Percentiles rank a stretch among this genome's conserved stretches.
Evolutionary conservation across 1,140 invertebrate species (phyloP).

Genomic region (Acyrthosiphon pisum): DNA sequence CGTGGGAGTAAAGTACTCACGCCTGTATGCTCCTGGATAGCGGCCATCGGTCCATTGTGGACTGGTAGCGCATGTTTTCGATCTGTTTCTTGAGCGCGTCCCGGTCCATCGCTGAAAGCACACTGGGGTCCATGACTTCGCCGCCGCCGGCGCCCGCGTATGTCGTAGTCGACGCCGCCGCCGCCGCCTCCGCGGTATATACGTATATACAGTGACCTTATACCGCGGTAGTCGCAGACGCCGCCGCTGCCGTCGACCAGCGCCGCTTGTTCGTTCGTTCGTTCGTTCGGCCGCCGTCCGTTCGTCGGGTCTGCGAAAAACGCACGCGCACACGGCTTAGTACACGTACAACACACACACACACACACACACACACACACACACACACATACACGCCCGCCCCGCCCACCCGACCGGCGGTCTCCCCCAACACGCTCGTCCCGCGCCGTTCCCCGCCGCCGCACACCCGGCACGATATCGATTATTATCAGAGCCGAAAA

Average conservation of each 20-base stretch:
- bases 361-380: background rate
- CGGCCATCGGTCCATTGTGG: slow-evolving; percentile 93
- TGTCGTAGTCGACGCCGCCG: slow-evolving; percentile 6
- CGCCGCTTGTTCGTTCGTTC: background rate
- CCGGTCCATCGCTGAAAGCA: slow-evolving; percentile 93
- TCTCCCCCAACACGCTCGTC: background rate
- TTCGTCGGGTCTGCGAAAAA: slow-evolving; percentile 39
- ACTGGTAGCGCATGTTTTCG: slow-evolving; percentile 95
- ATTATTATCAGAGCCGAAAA: slow-evolving; percentile 20
- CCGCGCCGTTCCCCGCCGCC: background rate
- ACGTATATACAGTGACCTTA: slow-evolving; percentile 12
- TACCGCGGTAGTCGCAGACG: slow-evolving; percentile 24
- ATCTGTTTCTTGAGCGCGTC: slow-evolving; percentile 96
- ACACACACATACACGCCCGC: background rate
- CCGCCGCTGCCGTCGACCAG: slow-evolving; percentile 35
- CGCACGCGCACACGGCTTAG: slow-evolving; percentile 23
- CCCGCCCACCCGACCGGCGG: background rate
- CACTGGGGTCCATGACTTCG: slow-evolving; percentile 83
- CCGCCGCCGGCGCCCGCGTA: slow-evolving; percentile 58
- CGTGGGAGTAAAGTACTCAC: slow-evolving; percentile 73
- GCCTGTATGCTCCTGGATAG: slow-evolving; percentile 91
- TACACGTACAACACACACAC: background rate
- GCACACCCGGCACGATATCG: slow-evolving; percentile 22
- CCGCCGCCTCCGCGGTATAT: slow-evolving; percentile 3
- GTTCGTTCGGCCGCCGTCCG: background rate